A percentile compares a stretch with the other conserved stretches of the same genome.
phyloP scores from a whole-genome alignment of 2,113 vertebrate species.

The Sphyrna mokarran region DNA sequence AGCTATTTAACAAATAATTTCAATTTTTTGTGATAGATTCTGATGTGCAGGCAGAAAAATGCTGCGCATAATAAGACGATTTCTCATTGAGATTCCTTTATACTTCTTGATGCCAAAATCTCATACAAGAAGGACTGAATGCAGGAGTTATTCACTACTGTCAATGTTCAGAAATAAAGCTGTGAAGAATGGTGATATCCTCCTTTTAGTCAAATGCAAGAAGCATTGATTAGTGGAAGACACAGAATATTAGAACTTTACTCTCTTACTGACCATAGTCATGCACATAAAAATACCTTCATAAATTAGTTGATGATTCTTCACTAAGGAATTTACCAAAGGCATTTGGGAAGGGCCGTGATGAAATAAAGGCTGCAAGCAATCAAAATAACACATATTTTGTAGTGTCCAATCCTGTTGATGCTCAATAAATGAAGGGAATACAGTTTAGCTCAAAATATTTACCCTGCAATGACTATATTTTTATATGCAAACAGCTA shows the following conservation, averaged over 20 bases:
- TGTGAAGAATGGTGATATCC: not conserved
- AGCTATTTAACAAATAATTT: not conserved
- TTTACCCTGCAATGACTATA: not conserved
- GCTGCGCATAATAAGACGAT: not conserved
- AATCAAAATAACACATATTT: constrained; percentile 3
- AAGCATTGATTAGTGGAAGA: not conserved
- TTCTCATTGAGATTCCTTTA: not conserved
- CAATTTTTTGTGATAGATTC: not conserved
- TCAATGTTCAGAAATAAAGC: not conserved
- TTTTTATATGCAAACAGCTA: not conserved
- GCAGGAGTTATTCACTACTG: not conserved
- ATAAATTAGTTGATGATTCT: not conserved
- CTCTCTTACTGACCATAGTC: not conserved
- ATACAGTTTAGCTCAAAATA: not conserved
- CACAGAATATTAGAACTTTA: not conserved
- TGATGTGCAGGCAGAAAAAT: not conserved
- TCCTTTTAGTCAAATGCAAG: not conserved
- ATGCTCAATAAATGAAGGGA: not conserved
- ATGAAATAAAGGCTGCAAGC: not conserved
- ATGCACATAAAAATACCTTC: not conserved
- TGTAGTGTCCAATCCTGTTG: not conserved
- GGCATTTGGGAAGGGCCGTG: not conserved
- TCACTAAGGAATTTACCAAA: not conserved
- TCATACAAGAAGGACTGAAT: not conserved
- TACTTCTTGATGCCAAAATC: not conserved